Evolutionary conservation across 2,888 invertebrate genomes (phyloP).

Genomic region (Macaria liturata): DNA sequence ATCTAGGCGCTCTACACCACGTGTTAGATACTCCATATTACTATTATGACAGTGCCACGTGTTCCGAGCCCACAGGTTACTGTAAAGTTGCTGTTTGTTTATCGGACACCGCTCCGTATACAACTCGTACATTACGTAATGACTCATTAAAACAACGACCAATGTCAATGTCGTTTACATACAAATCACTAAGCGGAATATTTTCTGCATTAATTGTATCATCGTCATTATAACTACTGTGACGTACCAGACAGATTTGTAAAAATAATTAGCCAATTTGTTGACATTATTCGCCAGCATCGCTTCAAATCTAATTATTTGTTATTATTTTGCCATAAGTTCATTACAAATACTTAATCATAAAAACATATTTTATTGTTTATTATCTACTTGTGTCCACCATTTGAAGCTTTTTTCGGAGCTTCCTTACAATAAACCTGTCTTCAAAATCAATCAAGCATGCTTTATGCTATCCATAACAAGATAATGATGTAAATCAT

Average conservation of each 20-base stretch:
- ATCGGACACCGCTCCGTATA: constrained; percentile 33
- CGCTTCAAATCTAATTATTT: no score
- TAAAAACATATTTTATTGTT: no score
- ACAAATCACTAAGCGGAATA: constrained; percentile 15
- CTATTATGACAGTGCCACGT: constrained; percentile 9
- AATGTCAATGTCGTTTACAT: constrained; percentile 60
- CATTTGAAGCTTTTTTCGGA: no score
- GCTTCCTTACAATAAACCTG: no score
- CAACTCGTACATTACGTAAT: constrained; percentile 39
- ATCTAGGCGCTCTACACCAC: background rate
- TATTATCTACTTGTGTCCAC: no score
- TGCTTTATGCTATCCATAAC: background rate
- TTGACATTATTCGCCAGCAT: no score
- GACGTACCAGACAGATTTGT: no score
- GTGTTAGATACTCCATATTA: background rate
- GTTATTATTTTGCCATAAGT: no score
- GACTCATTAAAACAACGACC: constrained; percentile 55
- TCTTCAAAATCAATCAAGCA: no score
- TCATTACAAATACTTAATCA: no score
- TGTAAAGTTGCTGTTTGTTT: constrained; percentile 23
- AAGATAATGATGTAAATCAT: constrained; percentile 1
- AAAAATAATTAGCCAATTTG: no score
- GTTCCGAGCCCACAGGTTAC: constrained; percentile 8
- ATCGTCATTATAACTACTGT: background rate
- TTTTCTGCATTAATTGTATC: background rate